These are phyloP conservation scores for Panagrolaimus sp. DNA, from an alignment of 1,140 invertebrate species.

Conservation along the genomic window DNA sequence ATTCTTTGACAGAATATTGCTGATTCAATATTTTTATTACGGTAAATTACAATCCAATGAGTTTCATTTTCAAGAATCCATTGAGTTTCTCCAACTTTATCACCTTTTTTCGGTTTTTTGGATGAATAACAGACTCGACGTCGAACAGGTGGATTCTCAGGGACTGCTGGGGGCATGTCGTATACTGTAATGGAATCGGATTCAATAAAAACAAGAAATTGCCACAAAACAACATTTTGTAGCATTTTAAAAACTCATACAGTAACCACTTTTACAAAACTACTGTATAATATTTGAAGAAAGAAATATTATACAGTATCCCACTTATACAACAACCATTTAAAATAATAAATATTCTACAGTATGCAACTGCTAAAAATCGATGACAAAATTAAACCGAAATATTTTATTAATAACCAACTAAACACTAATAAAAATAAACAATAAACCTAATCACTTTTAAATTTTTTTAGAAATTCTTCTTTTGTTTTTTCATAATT, in stretches of 20 bases:
- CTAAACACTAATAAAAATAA: background rate
- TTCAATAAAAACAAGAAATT: background rate
- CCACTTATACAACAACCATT: too few relatives aligned
- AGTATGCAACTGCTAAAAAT: background rate
- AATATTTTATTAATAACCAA: background rate
- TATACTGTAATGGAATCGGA: background rate
- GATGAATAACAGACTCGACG: background rate
- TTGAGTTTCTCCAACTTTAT: background rate
- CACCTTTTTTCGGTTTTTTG: background rate
- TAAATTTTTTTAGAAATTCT: background rate
- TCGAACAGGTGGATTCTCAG: background rate
- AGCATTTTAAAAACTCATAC: too few relatives aligned
- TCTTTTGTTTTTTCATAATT: background rate
- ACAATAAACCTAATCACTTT: background rate
- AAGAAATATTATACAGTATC: too few relatives aligned
- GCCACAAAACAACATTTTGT: too few relatives aligned
- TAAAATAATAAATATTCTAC: background rate
- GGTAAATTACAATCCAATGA: background rate
- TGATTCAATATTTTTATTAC: background rate
- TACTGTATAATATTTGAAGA: too few relatives aligned
- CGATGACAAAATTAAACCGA: background rate
- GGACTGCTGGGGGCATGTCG: background rate
- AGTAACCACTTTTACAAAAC: too few relatives aligned
- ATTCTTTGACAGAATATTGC: slow-evolving; percentile 8
- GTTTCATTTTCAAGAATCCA: slow-evolving; percentile 5